phyloP scores from a whole-genome alignment of 2,113 vertebrate genomes.

The Elephantulus edwardii region DNA sequence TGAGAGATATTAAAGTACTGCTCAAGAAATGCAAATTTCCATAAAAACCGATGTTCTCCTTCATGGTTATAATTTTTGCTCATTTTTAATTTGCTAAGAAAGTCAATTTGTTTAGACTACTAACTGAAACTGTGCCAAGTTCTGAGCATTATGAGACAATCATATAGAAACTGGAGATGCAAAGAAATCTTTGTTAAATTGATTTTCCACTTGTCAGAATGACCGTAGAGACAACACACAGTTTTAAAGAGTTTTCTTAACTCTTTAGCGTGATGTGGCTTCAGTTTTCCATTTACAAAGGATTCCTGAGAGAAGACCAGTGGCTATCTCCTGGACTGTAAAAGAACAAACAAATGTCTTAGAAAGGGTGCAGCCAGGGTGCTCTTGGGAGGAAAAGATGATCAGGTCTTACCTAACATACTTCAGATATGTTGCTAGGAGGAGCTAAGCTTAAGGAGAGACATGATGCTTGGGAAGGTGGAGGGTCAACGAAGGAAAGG shows the following conservation, averaged over 20 bases:
- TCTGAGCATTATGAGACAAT: conserved; percentile 56
- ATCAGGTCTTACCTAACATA: no score
- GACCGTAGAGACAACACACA: conserved; percentile 57
- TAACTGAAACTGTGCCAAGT: conserved; percentile 30
- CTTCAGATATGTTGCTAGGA: no score
- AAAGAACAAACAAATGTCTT: no score
- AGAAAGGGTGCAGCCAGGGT: no score
- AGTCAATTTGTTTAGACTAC: conserved; percentile 14
- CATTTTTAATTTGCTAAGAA: conserved; percentile 55
- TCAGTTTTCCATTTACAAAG: conserved; percentile 53
- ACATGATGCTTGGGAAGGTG: no score
- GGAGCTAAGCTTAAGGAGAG: no score
- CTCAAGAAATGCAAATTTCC: conserved; percentile 17
- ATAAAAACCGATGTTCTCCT: conserved; percentile 10
- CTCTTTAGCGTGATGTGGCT: conserved; percentile 46
- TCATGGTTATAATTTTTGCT: conserved; percentile 3
- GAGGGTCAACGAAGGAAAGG: no score
- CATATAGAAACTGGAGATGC: conserved; percentile 56
- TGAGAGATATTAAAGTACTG: neutral
- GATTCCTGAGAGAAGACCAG: no score
- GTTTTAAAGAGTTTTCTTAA: conserved; percentile 59
- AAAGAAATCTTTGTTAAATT: conserved; percentile 68
- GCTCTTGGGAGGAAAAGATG: no score
- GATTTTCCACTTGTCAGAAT: conserved; percentile 58
- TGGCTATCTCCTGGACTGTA: no score